phyloP scores from a whole-genome alignment of 2,888 invertebrate species.

The Junonia oenone region DNA sequence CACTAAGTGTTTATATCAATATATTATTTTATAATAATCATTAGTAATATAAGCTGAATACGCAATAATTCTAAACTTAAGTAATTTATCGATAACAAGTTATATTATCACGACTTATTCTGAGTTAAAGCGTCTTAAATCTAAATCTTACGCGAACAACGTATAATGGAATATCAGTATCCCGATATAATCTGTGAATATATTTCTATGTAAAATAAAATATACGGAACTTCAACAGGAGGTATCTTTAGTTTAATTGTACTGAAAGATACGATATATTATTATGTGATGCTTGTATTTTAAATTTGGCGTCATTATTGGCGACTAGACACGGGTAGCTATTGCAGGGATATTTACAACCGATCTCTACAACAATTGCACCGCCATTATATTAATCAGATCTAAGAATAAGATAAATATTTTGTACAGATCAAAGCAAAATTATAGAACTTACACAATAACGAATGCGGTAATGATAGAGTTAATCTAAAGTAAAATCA shows the following conservation, averaged over 20 bases:
- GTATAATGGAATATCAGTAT: slow-evolving; percentile 47
- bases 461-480: slow-evolving; percentile 67
- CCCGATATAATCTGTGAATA: slow-evolving; percentile 57
- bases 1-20: slow-evolving; percentile 25
- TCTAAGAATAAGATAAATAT: slow-evolving; percentile 56
- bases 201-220: slow-evolving; percentile 55
- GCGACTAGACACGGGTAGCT: slow-evolving; percentile 40
- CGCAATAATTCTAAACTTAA: slow-evolving; percentile 34
- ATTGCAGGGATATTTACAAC: slow-evolving; percentile 30
- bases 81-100: slow-evolving; percentile 37
- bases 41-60: slow-evolving; percentile 33
- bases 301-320: slow-evolving; percentile 36
- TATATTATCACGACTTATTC: slow-evolving; percentile 58
- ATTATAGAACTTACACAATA: slow-evolving; percentile 69
- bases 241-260: slow-evolving; percentile 60
- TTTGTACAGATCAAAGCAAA: slow-evolving; percentile 77
- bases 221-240: slow-evolving; percentile 70
- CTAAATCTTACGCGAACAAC: slow-evolving; percentile 39
- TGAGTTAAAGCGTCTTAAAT: slow-evolving; percentile 71
- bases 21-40: slow-evolving; percentile 41
- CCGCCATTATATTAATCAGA: slow-evolving; percentile 57
- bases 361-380: slow-evolving; percentile 39
- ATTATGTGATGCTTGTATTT: slow-evolving; percentile 49
- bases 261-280: slow-evolving; percentile 48
- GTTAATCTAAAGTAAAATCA: slow-evolving; percentile 60